These are phyloP conservation scores for Penaeus chinensis DNA, from an alignment of 1,140 invertebrate species.

Conservation along the genomic window DNA sequence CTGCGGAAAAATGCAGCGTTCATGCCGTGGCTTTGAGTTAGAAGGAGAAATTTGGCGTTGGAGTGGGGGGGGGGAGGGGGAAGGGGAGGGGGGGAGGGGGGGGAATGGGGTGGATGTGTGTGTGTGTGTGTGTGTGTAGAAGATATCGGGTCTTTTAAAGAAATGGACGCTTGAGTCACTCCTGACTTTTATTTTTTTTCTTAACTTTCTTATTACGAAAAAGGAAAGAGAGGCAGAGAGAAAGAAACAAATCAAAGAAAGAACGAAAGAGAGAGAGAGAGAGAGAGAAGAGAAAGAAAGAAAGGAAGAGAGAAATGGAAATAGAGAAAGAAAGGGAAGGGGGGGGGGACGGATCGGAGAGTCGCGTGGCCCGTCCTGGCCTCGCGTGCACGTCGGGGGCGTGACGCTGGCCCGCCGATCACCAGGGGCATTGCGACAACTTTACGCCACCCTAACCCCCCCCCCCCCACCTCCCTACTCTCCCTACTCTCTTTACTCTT, in stretches of 20 bases:
- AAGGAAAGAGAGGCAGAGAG: too few relatives aligned
- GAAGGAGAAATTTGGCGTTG: not conserved
- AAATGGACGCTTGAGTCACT: not conserved
- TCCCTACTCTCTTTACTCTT: not conserved
- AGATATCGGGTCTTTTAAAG: not conserved
- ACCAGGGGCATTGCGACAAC: not conserved
- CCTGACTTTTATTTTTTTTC: not conserved
- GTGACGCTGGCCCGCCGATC: not conserved
- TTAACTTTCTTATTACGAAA: too few relatives aligned
- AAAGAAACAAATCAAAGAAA: too few relatives aligned
- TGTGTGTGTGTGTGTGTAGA: not conserved
- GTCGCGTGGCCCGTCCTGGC: too few relatives aligned
- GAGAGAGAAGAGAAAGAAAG: not conserved
- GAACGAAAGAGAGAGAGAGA: not conserved
- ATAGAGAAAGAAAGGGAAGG: not conserved
- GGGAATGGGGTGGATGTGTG: not conserved
- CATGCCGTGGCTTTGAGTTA: too few relatives aligned
- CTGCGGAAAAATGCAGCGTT: too few relatives aligned
- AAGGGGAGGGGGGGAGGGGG: not conserved
- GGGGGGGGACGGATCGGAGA: not conserved
- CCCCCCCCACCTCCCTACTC: not conserved
- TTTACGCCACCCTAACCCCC: not conserved
- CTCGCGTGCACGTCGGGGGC: too few relatives aligned
- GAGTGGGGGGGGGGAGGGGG: not conserved
- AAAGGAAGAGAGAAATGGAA: not conserved